phyloP scores from a whole-genome alignment of 2,888 invertebrate species.

The Lymantria monacha region DNA sequence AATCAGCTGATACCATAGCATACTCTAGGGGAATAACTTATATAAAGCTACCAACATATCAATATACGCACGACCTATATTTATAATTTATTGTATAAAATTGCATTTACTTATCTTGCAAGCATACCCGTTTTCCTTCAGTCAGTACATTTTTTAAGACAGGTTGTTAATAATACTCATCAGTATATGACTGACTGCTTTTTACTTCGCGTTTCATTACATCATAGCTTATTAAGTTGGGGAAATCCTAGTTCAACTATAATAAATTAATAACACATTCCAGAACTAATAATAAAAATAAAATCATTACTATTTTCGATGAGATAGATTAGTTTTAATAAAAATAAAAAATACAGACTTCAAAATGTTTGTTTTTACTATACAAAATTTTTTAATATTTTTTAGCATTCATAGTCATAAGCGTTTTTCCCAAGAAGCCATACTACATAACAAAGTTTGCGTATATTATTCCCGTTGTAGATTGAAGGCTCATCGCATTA shows the following conservation, averaged over 20 bases:
- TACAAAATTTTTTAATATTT: too few relatives aligned
- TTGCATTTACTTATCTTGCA: too few relatives aligned
- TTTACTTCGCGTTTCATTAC: conserved; percentile 5
- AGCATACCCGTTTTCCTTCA: too few relatives aligned
- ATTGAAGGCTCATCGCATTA: too few relatives aligned
- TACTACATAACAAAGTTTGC: too few relatives aligned
- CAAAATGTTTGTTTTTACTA: too few relatives aligned
- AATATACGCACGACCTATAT: background rate
- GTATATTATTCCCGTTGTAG: too few relatives aligned
- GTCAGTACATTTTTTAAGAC: too few relatives aligned
- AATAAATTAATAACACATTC: background rate
- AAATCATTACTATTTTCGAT: background rate
- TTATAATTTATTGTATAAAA: background rate
- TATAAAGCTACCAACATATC: background rate
- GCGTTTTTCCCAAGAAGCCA: too few relatives aligned
- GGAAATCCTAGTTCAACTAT: conserved; percentile 5
- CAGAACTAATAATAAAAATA: background rate
- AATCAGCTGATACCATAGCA: conserved; percentile 36
- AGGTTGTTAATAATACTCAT: background rate
- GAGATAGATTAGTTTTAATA: too few relatives aligned
- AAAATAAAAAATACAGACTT: too few relatives aligned
- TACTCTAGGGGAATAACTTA: conserved; percentile 12
- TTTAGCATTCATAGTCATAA: too few relatives aligned
- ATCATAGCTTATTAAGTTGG: conserved; percentile 13
- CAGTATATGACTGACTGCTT: background rate